Evolutionary conservation across 2,113 vertebrate genomes (phyloP).

Genomic region (Fukomys damarensis): DNA sequence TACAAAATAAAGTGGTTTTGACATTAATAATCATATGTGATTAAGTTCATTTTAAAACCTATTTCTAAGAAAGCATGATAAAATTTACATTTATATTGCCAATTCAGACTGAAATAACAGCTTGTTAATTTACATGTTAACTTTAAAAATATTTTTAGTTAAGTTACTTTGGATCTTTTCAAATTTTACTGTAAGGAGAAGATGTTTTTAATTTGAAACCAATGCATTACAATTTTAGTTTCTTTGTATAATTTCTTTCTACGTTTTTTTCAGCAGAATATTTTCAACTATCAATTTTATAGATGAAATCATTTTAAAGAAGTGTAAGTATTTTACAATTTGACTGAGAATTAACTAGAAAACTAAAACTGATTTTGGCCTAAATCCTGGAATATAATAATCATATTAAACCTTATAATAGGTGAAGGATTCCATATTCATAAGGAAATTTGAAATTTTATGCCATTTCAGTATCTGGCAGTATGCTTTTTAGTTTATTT

Average conservation of each 20-base stretch:
- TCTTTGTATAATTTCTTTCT: constrained; percentile 20
- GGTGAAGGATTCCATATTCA: not conserved
- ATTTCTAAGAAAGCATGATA: constrained; percentile 24
- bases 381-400: not conserved
- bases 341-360: not conserved
- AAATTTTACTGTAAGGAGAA: constrained; percentile 9
- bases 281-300: constrained; percentile 2
- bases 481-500: not conserved
- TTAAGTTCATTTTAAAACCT: constrained; percentile 22
- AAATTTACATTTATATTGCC: constrained; percentile 69
- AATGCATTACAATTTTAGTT: not conserved
- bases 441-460: not conserved
- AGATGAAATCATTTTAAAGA: constrained; percentile 27
- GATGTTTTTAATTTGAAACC: not conserved
- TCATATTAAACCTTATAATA: not conserved
- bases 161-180: constrained; percentile 24
- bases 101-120: constrained; percentile 43
- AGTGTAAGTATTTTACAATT: not conserved
- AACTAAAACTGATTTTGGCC: not conserved
- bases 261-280: constrained; percentile 20
- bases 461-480: not conserved
- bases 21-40: not conserved
- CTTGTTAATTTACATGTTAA: constrained; percentile 31
- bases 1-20: constrained; percentile 23
- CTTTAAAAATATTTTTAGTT: constrained; percentile 63